Evolutionary conservation across 2,113 vertebrate genomes (phyloP).

Genomic region (Rattus rattus): DNA sequence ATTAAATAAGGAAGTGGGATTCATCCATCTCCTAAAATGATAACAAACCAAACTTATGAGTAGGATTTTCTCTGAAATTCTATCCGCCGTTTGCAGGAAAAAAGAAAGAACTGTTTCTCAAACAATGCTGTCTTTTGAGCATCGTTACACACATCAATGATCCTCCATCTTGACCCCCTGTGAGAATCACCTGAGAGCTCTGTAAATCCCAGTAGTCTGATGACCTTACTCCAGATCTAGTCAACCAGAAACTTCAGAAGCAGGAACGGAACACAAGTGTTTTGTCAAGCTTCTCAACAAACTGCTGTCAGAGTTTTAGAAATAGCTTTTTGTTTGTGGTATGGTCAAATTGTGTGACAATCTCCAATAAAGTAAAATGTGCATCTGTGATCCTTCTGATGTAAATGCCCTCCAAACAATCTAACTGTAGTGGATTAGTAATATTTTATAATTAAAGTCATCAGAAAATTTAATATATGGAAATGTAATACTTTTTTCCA

Average conservation of each 20-base stretch:
- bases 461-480: not conserved
- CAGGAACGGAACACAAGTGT: accelerated
- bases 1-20: not conserved
- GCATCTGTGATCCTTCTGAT: slow-evolving; percentile 48
- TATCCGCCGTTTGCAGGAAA: not conserved
- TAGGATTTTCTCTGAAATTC: not conserved
- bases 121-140: not conserved
- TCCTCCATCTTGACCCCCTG: not conserved
- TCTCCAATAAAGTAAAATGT: slow-evolving; percentile 8
- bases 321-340: slow-evolving; percentile 35
- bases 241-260: not conserved
- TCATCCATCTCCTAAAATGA: not conserved
- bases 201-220: not conserved
- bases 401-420: not conserved
- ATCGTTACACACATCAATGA: not conserved
- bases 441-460: not conserved
- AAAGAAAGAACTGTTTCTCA: slow-evolving; percentile 29
- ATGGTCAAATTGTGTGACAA: slow-evolving; percentile 51
- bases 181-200: not conserved
- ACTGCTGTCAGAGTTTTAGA: not conserved
- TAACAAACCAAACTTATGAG: not conserved
- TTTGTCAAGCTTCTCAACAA: not conserved
- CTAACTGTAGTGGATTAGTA: not conserved
- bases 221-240: not conserved
- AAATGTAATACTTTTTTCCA: not conserved